A percentile compares a stretch with the other conserved stretches of the same genome.
Conservation (phyloP, 2,888 invertebrate species). For the Mesorhabditis belari region DNA sequence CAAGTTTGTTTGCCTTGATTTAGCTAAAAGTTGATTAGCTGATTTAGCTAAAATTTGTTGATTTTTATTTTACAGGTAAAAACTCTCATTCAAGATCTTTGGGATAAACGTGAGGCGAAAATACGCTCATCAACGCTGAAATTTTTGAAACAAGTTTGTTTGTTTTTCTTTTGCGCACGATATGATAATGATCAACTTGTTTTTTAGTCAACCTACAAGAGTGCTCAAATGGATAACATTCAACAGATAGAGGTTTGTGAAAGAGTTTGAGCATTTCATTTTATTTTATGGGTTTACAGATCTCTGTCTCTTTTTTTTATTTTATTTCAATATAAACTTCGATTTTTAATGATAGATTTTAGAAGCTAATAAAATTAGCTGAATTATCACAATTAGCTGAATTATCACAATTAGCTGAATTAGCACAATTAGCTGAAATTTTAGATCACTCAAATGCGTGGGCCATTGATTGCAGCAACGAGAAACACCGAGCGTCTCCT, state of each 20-base stretch:
- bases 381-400: too few relatives aligned
- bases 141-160: slow-evolving; percentile 26
- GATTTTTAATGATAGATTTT: too few relatives aligned
- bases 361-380: too few relatives aligned
- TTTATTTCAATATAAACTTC: too few relatives aligned
- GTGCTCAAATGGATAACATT: slow-evolving; percentile 40
- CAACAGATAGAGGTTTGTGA: slow-evolving; percentile 35
- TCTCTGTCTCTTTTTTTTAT: too few relatives aligned
- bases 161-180: slow-evolving; percentile 20
- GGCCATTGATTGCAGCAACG: too few relatives aligned
- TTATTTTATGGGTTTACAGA: too few relatives aligned
- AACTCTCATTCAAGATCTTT: slow-evolving; percentile 88
- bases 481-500: too few relatives aligned
- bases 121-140: slow-evolving; percentile 55
- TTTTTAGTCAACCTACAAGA: slow-evolving; percentile 4
- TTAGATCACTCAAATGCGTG: too few relatives aligned
- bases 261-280: slow-evolving; percentile 18
- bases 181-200: slow-evolving; percentile 20
- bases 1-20: slow-evolving; percentile 60
- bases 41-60: too few relatives aligned
- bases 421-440: too few relatives aligned
- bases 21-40: background rate
- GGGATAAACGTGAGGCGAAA: slow-evolving; percentile 90
- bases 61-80: slow-evolving; percentile 53
- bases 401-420: too few relatives aligned